phyloP scores from a whole-genome alignment of 2,797 vertebrate genomes.

The Gymnothorax javanicus region DNA sequence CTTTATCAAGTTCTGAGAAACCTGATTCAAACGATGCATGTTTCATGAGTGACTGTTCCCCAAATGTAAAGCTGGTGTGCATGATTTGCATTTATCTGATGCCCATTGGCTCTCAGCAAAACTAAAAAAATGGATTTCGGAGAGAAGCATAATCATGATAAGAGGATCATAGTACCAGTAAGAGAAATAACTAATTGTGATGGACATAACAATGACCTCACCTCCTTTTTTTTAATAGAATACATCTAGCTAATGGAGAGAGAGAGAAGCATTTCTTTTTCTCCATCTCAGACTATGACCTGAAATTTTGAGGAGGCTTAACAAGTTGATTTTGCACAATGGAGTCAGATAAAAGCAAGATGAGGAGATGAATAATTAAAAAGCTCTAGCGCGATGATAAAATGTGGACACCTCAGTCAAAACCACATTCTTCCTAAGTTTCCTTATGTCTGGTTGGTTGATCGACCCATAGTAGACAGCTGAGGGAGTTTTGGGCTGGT shows the following conservation, averaged over 20 bases:
- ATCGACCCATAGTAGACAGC: background rate
- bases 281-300: background rate
- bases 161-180: background rate
- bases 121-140: background rate
- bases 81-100: background rate
- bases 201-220: constrained; percentile 5
- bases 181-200: background rate
- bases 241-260: background rate
- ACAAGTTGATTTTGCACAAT: background rate
- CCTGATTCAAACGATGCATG: constrained; percentile 41
- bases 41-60: constrained; percentile 44
- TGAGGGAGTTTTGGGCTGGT: no score
- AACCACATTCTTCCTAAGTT: background rate
- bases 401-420: background rate
- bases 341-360: background rate
- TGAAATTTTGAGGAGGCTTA: background rate
- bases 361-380: constrained; percentile 14
- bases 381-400: background rate
- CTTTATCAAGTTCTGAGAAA: constrained; percentile 58
- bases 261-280: background rate
- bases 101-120: background rate
- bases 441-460: background rate
- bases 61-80: background rate
- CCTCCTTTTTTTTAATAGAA: background rate
- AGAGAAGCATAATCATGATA: background rate